Conservation (phyloP, 2,113 vertebrate genomes). For the Neodon shergylaensis region DNA sequence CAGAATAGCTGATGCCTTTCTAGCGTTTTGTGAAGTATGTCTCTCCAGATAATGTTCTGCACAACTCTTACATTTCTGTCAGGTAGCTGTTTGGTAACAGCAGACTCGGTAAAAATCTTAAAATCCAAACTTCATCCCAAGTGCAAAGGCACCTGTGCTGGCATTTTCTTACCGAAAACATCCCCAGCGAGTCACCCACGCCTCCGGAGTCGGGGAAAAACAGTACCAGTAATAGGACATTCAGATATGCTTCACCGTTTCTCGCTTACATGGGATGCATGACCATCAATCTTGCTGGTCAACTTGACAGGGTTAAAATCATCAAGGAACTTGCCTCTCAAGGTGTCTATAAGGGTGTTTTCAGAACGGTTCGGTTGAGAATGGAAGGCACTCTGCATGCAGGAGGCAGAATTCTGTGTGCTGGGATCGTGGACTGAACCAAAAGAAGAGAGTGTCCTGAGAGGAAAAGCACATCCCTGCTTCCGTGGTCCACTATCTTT, state of each 20-base stretch:
- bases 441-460: background rate
- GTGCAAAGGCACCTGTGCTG: background rate
- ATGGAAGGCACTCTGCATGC: background rate
- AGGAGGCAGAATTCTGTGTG: background rate
- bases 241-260: background rate
- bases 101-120: background rate
- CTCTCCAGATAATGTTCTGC: background rate
- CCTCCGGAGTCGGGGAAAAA: background rate
- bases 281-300: background rate
- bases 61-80: conserved; percentile 40
- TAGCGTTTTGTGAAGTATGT: conserved; percentile 36
- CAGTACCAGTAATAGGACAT: background rate
- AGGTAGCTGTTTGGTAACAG: background rate
- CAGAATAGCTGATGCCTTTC: background rate
- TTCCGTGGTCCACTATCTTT: too few relatives aligned
- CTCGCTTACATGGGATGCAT: background rate
- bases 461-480: background rate
- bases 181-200: background rate
- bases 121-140: background rate
- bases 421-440: background rate
- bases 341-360: background rate
- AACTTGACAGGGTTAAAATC: background rate
- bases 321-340: background rate
- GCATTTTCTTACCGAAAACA: background rate
- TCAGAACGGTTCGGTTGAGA: background rate